A percentile compares a stretch with the other conserved stretches of the same genome.
Evolutionary conservation across 2,888 invertebrate genomes (phyloP).

Genomic region (Eledone cirrhosa): DNA sequence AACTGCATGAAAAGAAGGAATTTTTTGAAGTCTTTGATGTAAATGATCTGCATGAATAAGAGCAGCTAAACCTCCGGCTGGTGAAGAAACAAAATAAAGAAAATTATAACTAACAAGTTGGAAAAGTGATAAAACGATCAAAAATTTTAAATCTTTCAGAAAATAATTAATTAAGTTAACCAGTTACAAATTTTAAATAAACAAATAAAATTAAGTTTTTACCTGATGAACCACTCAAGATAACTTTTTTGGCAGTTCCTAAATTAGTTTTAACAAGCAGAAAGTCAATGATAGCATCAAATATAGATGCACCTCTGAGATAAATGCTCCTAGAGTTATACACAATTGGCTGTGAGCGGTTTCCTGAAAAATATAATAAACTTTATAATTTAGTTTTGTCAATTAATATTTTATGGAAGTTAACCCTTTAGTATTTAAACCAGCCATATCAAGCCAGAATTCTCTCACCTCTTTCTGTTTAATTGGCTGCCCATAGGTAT

Average conservation of each 20-base stretch:
- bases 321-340: conserved; percentile 40
- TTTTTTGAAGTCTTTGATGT: conserved; percentile 38
- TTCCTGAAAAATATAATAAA: conserved; percentile 37
- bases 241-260: conserved; percentile 43
- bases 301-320: conserved; percentile 42
- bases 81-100: not conserved
- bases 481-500: too few species aligned
- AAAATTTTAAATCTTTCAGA: not conserved
- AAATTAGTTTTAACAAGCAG: conserved; percentile 38
- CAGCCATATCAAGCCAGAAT: too few species aligned
- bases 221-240: conserved; percentile 48
- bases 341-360: conserved; percentile 35
- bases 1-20: conserved; percentile 42
- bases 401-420: too few species aligned
- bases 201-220: not conserved
- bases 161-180: not conserved
- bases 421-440: too few species aligned
- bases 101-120: conserved; percentile 32
- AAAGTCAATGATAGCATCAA: conserved; percentile 45
- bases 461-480: too few species aligned
- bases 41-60: conserved; percentile 45
- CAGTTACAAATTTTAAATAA: not conserved
- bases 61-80: conserved; percentile 47
- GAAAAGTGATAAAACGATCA: not conserved
- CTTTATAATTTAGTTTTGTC: too few species aligned